Base-by-base conservation (phyloP, 1,140 invertebrate genomes). In the Riptortus pedestris region DNA sequence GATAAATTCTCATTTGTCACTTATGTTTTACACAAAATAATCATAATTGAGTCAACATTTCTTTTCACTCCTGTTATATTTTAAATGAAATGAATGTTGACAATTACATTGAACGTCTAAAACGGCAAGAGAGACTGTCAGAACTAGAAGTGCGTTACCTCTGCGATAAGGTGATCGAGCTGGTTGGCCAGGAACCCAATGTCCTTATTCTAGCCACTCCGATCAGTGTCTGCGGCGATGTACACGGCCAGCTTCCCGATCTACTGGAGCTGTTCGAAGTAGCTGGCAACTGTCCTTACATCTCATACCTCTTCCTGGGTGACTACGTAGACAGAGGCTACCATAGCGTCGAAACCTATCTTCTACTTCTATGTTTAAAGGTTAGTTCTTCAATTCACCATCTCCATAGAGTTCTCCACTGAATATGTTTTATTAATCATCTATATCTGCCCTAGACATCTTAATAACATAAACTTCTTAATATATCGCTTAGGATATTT, bases 261-360 rank as follows among this genome's bases (percentile, higher is more conserved):
- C 85, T 99, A 79, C 97, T 99, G 93, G 98, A 99, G 81, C 83
- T 99, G 77, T 99, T 99, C 81, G 95, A 98, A 81, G 95, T 99
- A 71, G 96, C 96, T 71, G 96, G 96, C 1, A 26, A 55, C 86
- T 91, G 70, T 94, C 96, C 73, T 87, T 93, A 71, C 87, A 98
- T 95, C 75, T 98, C 97, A 83, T 99, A 99, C 86, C 89, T 99
- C 78, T 99, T 99, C 84, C 86, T 99, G 74, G 96, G 96, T 71
- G 96, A 99, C 83, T 99, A 99, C 80, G 96, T 99, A 76, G 96
- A 99, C 81, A 85, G 96, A 84, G 96, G 96, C 78, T 98, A 98
- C 83, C 98, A 98, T 85, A 97, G 93, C 85, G 97, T 99, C 85
- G 96, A 98, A 85, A 99, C 96, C 68, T 99, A 99, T 80, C 81